Evolutionary conservation across 2,888 invertebrate genomes (phyloP).

Genomic region (Macaria notata): DNA sequence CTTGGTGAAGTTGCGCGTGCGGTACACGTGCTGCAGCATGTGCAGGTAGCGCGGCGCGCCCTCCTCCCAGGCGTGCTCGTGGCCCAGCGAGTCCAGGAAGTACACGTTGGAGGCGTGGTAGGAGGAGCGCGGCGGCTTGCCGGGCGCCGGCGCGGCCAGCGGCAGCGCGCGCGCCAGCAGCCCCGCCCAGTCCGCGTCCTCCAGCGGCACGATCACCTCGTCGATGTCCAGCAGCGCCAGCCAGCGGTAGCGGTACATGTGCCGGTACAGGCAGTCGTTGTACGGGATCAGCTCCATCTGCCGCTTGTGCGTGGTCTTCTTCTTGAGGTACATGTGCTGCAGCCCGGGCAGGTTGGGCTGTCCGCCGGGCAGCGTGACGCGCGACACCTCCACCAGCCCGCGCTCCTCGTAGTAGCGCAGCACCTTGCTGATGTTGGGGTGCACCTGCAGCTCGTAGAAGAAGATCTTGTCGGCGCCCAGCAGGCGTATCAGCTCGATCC

Average conservation of each 20-base stretch:
- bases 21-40: constrained; percentile 95
- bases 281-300: constrained; percentile 98
- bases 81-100: constrained; percentile 93
- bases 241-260: constrained; percentile 94
- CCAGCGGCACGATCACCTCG: constrained; percentile 96
- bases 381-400: constrained; percentile 89
- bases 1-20: constrained; percentile 95
- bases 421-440: constrained; percentile 94
- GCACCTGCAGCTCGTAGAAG: constrained; percentile 95
- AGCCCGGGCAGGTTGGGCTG: constrained; percentile 95
- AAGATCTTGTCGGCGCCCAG: constrained; percentile 96
- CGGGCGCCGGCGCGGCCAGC: constrained; percentile 81
- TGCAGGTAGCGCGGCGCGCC: constrained; percentile 94
- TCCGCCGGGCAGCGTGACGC: constrained; percentile 92
- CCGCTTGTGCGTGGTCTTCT: constrained; percentile 95
- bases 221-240: constrained; percentile 96
- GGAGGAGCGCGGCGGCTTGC: constrained; percentile 84
- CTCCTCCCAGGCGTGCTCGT: constrained; percentile 89
- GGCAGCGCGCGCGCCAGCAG: constrained; percentile 88
- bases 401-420: constrained; percentile 84
- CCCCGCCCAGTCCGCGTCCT: constrained; percentile 87
- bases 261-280: constrained; percentile 97
- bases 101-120: constrained; percentile 96
- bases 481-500: constrained; percentile 93
- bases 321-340: constrained; percentile 93